These are phyloP conservation scores for Cryptoprocta ferox DNA, from an alignment of 2,797 vertebrate genomes.

Conservation along the genomic window DNA sequence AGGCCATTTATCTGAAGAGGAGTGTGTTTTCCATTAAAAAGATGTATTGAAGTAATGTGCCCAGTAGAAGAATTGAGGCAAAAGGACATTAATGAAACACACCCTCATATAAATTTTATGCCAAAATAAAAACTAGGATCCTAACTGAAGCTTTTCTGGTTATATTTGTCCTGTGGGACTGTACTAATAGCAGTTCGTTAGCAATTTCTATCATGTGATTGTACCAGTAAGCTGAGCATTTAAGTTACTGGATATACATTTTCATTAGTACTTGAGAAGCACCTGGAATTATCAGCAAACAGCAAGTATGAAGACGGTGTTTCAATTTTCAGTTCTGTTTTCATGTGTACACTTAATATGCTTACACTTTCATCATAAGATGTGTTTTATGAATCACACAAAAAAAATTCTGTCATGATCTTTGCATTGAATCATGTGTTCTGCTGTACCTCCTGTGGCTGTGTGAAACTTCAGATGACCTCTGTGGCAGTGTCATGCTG, in stretches of 20 bases:
- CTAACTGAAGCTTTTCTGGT: neutral
- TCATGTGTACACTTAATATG: neutral
- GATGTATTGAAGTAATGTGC: neutral
- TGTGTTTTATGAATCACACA: neutral
- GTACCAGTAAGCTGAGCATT: neutral
- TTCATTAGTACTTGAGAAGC: conserved; percentile 2
- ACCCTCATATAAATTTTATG: neutral
- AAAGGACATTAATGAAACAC: conserved; percentile 38
- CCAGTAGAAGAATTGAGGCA: neutral
- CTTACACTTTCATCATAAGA: neutral
- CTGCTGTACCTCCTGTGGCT: neutral
- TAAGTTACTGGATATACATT: neutral
- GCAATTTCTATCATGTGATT: neutral
- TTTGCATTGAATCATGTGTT: neutral
- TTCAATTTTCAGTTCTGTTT: conserved; percentile 24
- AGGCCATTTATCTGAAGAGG: conserved; percentile 3
- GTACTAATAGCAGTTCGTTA: neutral
- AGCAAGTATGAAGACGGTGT: neutral
- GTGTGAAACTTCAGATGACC: neutral
- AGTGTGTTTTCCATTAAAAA: neutral
- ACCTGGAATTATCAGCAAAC: neutral
- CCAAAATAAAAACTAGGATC: conserved; percentile 16
- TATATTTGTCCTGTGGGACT: neutral
- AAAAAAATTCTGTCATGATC: neutral
- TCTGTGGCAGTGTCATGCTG: neutral